Percentiles rank a stretch among this genome's conserved stretches.
These are phyloP conservation scores for Sinodicranocentrus sp. DNA, from an alignment of 2,888 invertebrate species.

Conservation along the genomic window DNA sequence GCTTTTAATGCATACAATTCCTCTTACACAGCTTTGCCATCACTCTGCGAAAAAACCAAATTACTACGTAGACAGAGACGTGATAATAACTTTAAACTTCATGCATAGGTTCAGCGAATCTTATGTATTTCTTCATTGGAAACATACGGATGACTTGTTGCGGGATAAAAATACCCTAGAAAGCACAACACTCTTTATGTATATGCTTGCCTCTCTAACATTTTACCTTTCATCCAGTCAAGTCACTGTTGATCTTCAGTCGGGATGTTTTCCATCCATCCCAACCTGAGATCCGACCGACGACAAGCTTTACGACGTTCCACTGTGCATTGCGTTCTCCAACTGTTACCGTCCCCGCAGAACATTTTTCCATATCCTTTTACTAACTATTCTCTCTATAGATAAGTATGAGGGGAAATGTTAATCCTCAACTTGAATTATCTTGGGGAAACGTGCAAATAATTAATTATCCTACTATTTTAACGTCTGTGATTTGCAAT, in stretches of 20 bases:
- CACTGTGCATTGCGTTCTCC: constrained; percentile 34
- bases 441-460: constrained; percentile 58
- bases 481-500: constrained; percentile 54
- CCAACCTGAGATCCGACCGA: constrained; percentile 60
- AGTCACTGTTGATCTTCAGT: constrained; percentile 67
- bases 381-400: neutral
- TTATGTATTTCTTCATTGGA: constrained; percentile 51
- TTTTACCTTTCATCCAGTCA: constrained; percentile 59
- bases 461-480: no score
- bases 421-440: constrained; percentile 25
- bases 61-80: constrained; percentile 13
- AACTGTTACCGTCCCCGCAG: neutral
- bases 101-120: constrained; percentile 53
- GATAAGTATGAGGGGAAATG: neutral
- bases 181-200: constrained; percentile 14
- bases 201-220: constrained; percentile 26
- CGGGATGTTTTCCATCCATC: constrained; percentile 64
- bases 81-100: constrained; percentile 63
- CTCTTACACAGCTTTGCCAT: constrained; percentile 29
- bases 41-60: neutral
- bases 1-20: no score
- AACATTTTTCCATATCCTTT: no score
- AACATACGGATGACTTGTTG: constrained; percentile 66
- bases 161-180: constrained; percentile 73
- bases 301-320: constrained; percentile 50